A percentile compares a stretch with the other conserved stretches of the same genome.
Conservation (phyloP, 2,797 vertebrate species). For the Darevskia mixta region DNA sequence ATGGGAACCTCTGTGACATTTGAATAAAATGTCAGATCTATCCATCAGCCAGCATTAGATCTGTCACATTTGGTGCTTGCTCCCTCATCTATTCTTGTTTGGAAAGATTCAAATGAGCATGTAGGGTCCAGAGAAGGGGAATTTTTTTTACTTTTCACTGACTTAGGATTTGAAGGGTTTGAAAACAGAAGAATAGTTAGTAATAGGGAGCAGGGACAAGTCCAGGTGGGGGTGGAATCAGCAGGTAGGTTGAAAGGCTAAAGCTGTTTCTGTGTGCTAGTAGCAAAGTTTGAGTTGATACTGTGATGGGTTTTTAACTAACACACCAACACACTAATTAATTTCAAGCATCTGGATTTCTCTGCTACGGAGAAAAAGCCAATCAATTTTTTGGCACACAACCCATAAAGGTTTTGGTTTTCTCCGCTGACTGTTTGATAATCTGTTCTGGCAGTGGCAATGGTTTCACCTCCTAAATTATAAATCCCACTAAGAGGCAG, state of each 20-base stretch:
- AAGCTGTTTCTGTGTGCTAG: neutral
- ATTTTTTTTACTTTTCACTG: neutral
- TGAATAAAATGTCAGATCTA: neutral
- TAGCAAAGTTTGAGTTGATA: neutral
- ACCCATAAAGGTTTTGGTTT: neutral
- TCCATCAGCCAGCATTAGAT: neutral
- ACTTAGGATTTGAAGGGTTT: neutral
- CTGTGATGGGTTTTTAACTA: neutral
- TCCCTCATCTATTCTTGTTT: neutral
- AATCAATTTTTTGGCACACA: neutral
- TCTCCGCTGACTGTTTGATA: neutral
- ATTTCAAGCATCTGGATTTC: conserved; percentile 4
- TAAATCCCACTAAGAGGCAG: neutral
- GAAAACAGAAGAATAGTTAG: neutral
- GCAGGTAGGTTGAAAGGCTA: no score
- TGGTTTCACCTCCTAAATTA: neutral
- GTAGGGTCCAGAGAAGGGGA: neutral
- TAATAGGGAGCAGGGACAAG: neutral
- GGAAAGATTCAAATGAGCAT: neutral
- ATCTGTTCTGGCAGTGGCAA: neutral
- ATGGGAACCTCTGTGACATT: neutral
- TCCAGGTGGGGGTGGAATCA: neutral
- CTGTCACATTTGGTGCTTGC: neutral
- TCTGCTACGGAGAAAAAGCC: neutral
- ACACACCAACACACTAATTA: neutral